Conservation (phyloP, 1,140 invertebrate species). For the Gonatopus flavifemur region DNA sequence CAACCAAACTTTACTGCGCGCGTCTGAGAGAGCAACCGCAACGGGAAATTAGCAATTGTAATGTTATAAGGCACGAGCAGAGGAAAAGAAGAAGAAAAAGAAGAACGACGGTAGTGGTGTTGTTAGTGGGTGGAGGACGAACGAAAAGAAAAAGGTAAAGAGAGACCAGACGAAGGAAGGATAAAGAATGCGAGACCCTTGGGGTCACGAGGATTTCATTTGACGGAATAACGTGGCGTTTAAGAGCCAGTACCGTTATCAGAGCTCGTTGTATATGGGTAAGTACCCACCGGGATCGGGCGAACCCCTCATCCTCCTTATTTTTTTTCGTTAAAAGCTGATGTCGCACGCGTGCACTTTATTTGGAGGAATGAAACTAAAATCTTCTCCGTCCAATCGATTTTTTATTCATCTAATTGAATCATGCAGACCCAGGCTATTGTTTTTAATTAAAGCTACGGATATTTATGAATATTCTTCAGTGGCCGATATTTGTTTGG, state of each 20-base stretch:
- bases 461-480: no score
- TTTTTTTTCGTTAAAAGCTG: not conserved
- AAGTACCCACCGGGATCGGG: slow-evolving; percentile 30
- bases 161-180: slow-evolving; percentile 24
- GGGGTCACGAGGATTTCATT: slow-evolving; percentile 53
- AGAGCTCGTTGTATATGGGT: slow-evolving; percentile 34
- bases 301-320: slow-evolving; percentile 29
- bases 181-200: slow-evolving; percentile 37
- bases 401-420: slow-evolving; percentile 5
- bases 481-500: no score
- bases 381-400: not conserved
- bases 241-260: slow-evolving; percentile 56
- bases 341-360: slow-evolving; percentile 14
- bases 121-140: not conserved
- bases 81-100: slow-evolving; percentile 1
- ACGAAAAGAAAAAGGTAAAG: not conserved
- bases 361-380: slow-evolving; percentile 28
- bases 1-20: slow-evolving; percentile 51
- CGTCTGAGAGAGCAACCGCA: slow-evolving; percentile 38
- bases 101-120: no score
- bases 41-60: slow-evolving; percentile 59
- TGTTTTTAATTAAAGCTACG: no score
- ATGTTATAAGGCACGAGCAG: slow-evolving; percentile 50
- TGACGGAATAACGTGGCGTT: slow-evolving; percentile 57
- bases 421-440: no score